Evolutionary conservation across 2,113 vertebrate species (phyloP), one percentile per base, ranked within the genome.

Genomic region (Okapia johnstoni): DNA sequence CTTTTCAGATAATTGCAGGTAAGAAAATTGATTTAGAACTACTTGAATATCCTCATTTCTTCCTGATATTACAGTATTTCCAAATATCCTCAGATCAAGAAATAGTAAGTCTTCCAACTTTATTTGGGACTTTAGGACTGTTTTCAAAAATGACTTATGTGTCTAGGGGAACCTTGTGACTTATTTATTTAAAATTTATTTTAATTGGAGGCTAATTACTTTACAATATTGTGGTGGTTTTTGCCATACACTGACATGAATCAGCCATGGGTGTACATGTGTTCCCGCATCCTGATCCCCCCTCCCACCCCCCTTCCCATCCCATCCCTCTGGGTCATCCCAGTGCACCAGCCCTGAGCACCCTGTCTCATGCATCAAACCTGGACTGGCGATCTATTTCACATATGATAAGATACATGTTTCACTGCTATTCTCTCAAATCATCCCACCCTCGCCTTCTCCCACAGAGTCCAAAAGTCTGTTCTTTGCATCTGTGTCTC

Each of bases 41-140:
- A 92, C 81, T 84, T 92, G 70, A 94, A 70, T 85, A 52, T n/a
- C 33, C 0, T n/a, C 25, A 50, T 89, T 97, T 98, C 23, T 80
- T 98, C 60, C 84, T 89, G n/a, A 58, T 6, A 93, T 85, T 93
- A 92, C 92, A 94, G 12, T 90, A 92, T 93, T 91, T 73, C 46
- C 50, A 58, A 57, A 88, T 86, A 90, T 26, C 50, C 57, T 66
- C 77, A 52, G 17, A 77, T 88, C 90, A 94, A 50, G 70, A 61
- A 88, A 93, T 40, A 85, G 61, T 14, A 73, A 86, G 43, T 88
- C 54, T 93, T 96, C 30, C 57, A 61, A 60, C n/a, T 96, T 55
- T 66, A 58, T 70, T 70, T 77, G 30, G 33, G 19, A 48, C 52
- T 81, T 95, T 77, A 30, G 1, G 57, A 43, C 33, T 36, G 16